Evolutionary conservation across 2,113 vertebrate species (phyloP).

Genomic region (Dasyornis broadbenti): DNA sequence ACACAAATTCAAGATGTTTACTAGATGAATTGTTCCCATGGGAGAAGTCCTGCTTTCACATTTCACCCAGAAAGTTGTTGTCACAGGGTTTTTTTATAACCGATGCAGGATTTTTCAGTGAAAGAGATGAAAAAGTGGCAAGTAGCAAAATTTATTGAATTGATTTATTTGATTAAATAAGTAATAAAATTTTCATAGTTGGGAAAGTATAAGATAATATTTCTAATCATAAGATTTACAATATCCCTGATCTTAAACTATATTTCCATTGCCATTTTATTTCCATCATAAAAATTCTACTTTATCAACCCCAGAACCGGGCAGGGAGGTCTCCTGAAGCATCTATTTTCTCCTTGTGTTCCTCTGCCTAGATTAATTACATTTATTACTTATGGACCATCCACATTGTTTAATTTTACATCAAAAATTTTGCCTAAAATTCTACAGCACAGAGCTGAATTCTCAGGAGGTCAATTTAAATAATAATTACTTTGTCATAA

Average conservation of each 20-base stretch:
- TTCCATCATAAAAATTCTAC: conserved; percentile 7
- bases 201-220: conserved; percentile 35
- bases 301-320: neutral
- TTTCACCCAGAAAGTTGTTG: neutral
- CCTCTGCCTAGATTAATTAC: neutral
- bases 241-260: neutral
- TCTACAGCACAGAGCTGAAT: neutral
- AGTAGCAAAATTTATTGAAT: neutral
- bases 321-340: neutral
- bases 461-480: neutral
- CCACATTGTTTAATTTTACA: neutral
- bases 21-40: neutral
- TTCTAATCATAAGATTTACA: conserved; percentile 7
- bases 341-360: neutral
- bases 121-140: neutral
- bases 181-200: conserved; percentile 38
- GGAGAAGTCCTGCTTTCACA: neutral
- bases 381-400: neutral
- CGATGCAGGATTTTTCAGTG: neutral
- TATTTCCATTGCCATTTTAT: conserved; percentile 48
- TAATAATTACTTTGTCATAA: neutral
- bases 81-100: neutral
- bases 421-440: neutral
- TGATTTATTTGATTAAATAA: conserved; percentile 48
- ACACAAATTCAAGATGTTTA: neutral